phyloP scores from a whole-genome alignment of 2,113 vertebrate species.

The Galbula dea region DNA sequence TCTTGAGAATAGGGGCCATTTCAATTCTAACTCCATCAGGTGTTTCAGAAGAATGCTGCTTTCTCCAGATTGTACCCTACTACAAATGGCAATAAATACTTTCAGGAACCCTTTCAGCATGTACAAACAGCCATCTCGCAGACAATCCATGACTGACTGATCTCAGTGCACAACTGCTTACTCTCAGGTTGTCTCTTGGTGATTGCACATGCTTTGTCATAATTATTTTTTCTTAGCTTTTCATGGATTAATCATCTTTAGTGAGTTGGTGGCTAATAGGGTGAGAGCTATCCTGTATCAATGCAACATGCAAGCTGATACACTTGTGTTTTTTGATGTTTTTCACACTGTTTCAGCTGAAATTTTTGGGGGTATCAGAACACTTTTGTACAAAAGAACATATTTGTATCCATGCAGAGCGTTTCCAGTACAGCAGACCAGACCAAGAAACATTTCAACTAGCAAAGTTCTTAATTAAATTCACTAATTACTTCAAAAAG shows the following conservation, averaged over 20 bases:
- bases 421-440: neutral
- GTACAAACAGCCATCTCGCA: neutral
- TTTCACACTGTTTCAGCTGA: neutral
- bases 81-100: neutral
- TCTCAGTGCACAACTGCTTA: neutral
- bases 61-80: neutral
- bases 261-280: neutral
- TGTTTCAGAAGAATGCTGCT: neutral
- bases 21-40: neutral
- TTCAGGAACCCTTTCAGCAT: neutral
- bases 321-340: neutral
- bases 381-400: neutral
- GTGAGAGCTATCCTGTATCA: neutral
- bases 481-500: neutral
- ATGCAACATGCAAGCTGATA: neutral
- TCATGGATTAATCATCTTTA: neutral
- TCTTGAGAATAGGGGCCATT: neutral
- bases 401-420: neutral
- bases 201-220: neutral
- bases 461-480: neutral
- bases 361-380: neutral
- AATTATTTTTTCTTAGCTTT: neutral
- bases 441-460: neutral
- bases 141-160: neutral
- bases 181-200: neutral